Evolutionary conservation across 2,113 vertebrate genomes (phyloP).

Genomic region (Scalopus aquaticus): DNA sequence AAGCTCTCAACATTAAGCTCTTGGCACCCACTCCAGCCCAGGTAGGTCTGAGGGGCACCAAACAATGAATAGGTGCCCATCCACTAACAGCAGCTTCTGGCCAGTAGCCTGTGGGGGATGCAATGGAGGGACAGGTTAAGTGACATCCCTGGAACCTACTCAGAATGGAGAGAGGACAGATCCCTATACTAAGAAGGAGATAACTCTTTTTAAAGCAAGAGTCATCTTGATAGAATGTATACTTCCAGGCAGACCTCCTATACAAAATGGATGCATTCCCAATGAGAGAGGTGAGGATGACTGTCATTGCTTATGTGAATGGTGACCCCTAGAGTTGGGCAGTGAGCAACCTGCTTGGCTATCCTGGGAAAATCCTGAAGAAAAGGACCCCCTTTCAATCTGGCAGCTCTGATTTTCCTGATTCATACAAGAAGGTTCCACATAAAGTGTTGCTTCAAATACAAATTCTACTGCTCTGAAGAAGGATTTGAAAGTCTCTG

Average conservation of each 20-base stretch:
- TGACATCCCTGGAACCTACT: not conserved
- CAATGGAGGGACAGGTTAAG: not conserved
- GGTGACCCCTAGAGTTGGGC: not conserved
- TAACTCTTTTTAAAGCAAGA: not conserved
- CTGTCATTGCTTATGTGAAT: not conserved
- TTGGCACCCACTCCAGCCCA: not conserved
- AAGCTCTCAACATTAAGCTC: not conserved
- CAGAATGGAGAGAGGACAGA: not conserved
- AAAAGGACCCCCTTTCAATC: not conserved
- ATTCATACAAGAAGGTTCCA: not conserved
- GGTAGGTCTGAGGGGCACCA: not conserved
- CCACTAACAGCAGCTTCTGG: not conserved
- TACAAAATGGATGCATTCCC: not conserved
- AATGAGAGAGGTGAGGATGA: accelerated
- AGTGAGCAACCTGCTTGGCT: not conserved
- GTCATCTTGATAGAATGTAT: not conserved
- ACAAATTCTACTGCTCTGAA: not conserved
- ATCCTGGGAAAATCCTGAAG: too few species aligned
- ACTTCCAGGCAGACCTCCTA: not conserved
- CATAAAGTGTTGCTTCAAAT: not conserved
- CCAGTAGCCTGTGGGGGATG: not conserved
- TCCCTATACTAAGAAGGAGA: not conserved
- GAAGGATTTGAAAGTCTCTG: not conserved
- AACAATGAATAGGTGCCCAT: not conserved
- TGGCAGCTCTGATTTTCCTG: not conserved